Evolutionary conservation across 1,140 invertebrate genomes (phyloP), one percentile per base, ranked within the genome.

Genomic region (Ridgeia piscesae): DNA sequence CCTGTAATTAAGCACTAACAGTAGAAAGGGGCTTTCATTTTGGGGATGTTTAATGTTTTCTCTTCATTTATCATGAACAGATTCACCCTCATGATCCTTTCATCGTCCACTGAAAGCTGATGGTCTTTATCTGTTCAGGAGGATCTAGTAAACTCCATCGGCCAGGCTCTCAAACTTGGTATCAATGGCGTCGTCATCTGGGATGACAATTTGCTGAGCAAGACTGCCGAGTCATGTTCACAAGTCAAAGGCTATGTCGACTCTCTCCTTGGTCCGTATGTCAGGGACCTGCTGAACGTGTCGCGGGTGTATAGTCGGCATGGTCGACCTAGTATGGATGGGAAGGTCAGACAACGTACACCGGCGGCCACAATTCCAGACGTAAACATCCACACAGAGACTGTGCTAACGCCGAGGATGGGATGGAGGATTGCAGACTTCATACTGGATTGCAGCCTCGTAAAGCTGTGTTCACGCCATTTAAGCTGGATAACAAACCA

Each of bases 171-270:
- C 34, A n/a, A 31, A 88, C 33, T 34, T 17, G 77, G 91, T 17
- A 33, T 92, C 34, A 31, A 92, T 33, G 91, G 91, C n/a, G 88
- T 92, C 91, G 1, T 92, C n/a, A 34, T 92, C 34, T 92, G 91
- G 91, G 91, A 58, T 50, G 77, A 92, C 91, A 58, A 92, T 88
- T 17, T 34, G 48, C 48, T 91, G 34, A 48, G 33, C 34, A 58
- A 91, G 91, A 48, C 34, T 91, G 91, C 34, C 6, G 34, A 33
- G 34, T 42, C 48, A 33, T 91, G 91, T 91, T 14, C 34, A 35
- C 35, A 91, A 31, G 34, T 58, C 91, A 90, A 35, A 90, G 6
- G 33, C 33, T 90, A 90, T 27, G 89, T 90, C n/a, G 35, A 90
- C 35, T 34, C 33, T 90, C 4, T 90, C 35, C 8, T 90, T 35